These are phyloP conservation scores for Zosterops lateralis DNA, from an alignment of 2,113 vertebrate genomes.

Conservation along the genomic window DNA sequence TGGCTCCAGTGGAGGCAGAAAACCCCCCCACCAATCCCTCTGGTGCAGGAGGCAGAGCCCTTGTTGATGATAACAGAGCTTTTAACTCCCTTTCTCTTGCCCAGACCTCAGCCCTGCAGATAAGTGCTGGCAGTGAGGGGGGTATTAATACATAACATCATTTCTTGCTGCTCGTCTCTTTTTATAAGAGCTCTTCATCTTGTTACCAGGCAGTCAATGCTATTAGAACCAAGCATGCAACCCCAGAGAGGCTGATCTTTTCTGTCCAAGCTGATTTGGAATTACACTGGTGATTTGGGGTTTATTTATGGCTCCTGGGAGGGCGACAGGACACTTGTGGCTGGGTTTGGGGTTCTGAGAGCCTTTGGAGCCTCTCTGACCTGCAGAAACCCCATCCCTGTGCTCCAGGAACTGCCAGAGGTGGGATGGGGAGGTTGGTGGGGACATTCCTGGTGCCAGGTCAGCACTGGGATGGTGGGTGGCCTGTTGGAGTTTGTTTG, in stretches of 20 bases:
- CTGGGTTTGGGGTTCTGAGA: background rate
- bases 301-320: background rate
- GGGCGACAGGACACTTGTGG: background rate
- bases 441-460: background rate
- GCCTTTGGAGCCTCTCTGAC: background rate
- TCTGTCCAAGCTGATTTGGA: background rate
- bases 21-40: background rate
- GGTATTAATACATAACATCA: background rate
- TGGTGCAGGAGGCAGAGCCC: background rate
- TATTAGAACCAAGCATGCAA: background rate
- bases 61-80: background rate
- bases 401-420: background rate
- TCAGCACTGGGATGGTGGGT: rapidly evolving
- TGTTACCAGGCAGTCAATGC: slow-evolving; percentile 2
- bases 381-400: background rate
- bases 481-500: background rate
- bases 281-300: background rate
- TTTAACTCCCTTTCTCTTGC: background rate
- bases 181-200: slow-evolving; percentile 46
- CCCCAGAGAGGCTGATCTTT: background rate
- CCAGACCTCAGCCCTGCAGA: background rate
- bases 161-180: background rate
- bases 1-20: background rate
- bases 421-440: background rate
- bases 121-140: slow-evolving; percentile 8